A percentile compares a stretch with the other conserved stretches of the same genome.
Conservation (phyloP, 1,140 invertebrate species). For the Plectrocnemia conspersa region DNA sequence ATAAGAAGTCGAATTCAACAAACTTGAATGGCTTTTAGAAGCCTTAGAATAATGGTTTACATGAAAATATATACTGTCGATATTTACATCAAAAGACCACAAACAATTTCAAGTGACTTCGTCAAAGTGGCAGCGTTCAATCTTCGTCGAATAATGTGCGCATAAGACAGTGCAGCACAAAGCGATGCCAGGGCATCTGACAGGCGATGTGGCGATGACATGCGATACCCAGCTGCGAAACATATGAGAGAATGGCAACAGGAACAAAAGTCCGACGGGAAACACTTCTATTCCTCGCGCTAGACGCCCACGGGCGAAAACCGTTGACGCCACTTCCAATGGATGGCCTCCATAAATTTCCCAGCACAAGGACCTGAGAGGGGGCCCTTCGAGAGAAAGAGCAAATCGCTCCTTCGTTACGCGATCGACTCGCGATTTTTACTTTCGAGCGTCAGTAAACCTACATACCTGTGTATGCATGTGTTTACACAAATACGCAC, state of each 20-base stretch:
- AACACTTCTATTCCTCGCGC: background rate
- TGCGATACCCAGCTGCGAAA: constrained; percentile 11
- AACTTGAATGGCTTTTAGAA: too few relatives aligned
- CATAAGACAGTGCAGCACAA: too few relatives aligned
- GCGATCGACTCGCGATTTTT: background rate
- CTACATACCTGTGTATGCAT: background rate
- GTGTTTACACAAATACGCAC: background rate
- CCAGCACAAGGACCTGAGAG: background rate
- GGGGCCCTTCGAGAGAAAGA: background rate
- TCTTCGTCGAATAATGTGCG: too few relatives aligned
- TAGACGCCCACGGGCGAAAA: background rate
- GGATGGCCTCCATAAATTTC: background rate
- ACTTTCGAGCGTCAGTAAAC: background rate
- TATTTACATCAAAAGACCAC: too few relatives aligned
- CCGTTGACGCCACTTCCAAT: background rate
- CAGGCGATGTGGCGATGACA: constrained; percentile 6
- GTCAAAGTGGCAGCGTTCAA: too few relatives aligned
- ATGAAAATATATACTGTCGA: too few relatives aligned
- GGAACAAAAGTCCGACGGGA: constrained; percentile 7
- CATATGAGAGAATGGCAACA: constrained; percentile 2
- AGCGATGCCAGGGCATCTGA: too few relatives aligned
- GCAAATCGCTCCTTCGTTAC: background rate
- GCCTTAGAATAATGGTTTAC: too few relatives aligned
- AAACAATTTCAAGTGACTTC: too few relatives aligned
- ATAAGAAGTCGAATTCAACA: too few relatives aligned